Evolutionary conservation across 2,888 invertebrate species (phyloP), one percentile per base, ranked within the genome.

Genomic region (Diaprepes abbreviatus): DNA sequence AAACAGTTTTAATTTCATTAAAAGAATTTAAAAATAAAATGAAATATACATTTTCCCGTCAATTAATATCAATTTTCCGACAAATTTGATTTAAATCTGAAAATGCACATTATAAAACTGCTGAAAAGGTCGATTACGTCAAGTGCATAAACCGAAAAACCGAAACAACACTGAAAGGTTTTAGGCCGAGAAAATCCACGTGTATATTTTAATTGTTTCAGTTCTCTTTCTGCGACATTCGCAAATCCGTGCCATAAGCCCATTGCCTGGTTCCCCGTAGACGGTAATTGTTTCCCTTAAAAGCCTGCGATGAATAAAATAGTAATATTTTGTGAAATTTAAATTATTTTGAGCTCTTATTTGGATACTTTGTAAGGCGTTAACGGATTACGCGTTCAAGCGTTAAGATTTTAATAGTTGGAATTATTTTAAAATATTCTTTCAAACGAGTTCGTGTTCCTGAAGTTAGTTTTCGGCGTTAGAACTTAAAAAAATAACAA

Each of bases 191-290:
- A 48, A 24, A 54, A 45, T 66, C 43, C 48, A 36, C 59, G 50
- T 58, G 57, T 66, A 50, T 52, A 67, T 67, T 60, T 67, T 67
- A 67, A 67, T 67, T 67, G 67, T 67, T 67, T 67, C 36, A 36
- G 59, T 67, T 60, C 48, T 54, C 59, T 67, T 67, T 67, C 43
- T 31, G 59, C 43, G 52, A 60, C 38, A 67, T 67, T 67, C 67
- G 67, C 55, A 55, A 55, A 57, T 65, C 33, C 50, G 24, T 31
- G 16, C 10, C 43, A 43, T 57, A 50, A 50, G 48, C 48, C 48
- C 48, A 16, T 50, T 50, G 36, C 36, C 16, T 36, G 57, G 38
- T 38, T 35, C 21, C 36, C 57, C 14, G 38, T 38, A 36, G 57
- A 35, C 38, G 21, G 57, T 59, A 43, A 59, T 59, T 59, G 58